These are phyloP conservation scores for Corapipo altera DNA, from an alignment of 2,113 vertebrate genomes.

Conservation along the genomic window DNA sequence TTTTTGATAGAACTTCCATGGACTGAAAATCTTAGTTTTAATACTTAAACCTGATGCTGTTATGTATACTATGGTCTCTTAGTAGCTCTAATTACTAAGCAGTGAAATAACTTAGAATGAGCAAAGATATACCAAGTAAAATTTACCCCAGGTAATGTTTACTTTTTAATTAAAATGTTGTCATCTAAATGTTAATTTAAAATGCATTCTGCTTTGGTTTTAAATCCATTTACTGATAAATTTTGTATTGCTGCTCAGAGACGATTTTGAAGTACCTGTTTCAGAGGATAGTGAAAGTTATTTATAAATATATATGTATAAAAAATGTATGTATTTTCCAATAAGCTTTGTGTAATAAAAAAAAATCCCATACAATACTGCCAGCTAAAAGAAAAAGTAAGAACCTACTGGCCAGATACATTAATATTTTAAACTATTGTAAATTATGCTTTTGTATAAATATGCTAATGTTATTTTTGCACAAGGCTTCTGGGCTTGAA, in stretches of 20 bases:
- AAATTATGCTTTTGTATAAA: neutral
- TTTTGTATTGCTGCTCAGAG: neutral
- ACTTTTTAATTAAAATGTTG: neutral
- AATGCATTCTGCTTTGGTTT: neutral
- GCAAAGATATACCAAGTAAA: neutral
- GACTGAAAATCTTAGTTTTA: neutral
- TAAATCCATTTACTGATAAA: neutral
- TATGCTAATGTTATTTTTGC: neutral
- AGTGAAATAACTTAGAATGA: neutral
- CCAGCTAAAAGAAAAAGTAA: neutral
- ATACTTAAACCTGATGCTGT: neutral
- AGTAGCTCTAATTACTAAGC: neutral
- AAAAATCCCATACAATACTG: fast-evolving
- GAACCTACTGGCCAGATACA: neutral
- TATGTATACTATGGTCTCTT: neutral
- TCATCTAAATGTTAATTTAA: neutral
- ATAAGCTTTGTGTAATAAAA: neutral
- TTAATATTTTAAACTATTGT: neutral
- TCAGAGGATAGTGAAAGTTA: neutral
- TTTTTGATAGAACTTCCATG: neutral
- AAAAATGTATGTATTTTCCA: neutral
- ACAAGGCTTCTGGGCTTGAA: neutral
- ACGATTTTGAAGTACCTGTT: neutral
- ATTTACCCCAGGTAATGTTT: neutral
- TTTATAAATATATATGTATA: neutral